phyloP scores from a whole-genome alignment of 2,888 invertebrate genomes.

The Andrena bucephala region DNA sequence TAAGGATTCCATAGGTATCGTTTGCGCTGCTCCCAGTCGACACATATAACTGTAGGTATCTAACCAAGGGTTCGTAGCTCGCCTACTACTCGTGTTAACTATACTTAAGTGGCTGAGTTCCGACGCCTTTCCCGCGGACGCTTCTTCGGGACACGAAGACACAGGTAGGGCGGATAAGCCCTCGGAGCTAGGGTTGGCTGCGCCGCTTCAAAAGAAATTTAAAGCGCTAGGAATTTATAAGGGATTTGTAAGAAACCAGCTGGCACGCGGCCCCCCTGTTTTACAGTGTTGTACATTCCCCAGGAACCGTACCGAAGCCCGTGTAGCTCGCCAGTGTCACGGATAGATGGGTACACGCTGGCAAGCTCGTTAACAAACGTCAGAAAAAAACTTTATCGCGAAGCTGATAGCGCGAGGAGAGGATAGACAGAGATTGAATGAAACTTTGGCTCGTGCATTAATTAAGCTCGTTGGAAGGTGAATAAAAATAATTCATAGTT shows the following conservation, averaged over 20 bases:
- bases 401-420: neutral
- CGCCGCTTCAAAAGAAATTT: conserved; percentile 29
- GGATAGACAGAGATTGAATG: neutral
- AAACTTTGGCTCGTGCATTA: conserved; percentile 18
- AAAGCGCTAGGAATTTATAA: conserved; percentile 36
- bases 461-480: conserved; percentile 35
- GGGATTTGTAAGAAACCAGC: conserved; percentile 21
- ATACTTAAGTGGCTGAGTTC: conserved; percentile 61
- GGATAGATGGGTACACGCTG: too few species aligned
- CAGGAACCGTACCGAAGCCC: neutral
- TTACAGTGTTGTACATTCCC: neutral
- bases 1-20: conserved; percentile 55
- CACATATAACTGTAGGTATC: conserved; percentile 46
- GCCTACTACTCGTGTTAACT: conserved; percentile 60
- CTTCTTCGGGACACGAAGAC: conserved; percentile 18
- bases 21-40: conserved; percentile 28
- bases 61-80: conserved; percentile 18
- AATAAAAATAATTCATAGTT: conserved; percentile 35
- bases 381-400: neutral
- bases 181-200: neutral
- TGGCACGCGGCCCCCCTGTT: neutral
- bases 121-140: conserved; percentile 53
- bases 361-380: too few species aligned
- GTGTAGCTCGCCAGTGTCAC: neutral
- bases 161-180: conserved; percentile 34